These are phyloP conservation scores for Hassar affinis DNA, from an alignment of 2,113 vertebrate genomes.

Conservation along the genomic window DNA sequence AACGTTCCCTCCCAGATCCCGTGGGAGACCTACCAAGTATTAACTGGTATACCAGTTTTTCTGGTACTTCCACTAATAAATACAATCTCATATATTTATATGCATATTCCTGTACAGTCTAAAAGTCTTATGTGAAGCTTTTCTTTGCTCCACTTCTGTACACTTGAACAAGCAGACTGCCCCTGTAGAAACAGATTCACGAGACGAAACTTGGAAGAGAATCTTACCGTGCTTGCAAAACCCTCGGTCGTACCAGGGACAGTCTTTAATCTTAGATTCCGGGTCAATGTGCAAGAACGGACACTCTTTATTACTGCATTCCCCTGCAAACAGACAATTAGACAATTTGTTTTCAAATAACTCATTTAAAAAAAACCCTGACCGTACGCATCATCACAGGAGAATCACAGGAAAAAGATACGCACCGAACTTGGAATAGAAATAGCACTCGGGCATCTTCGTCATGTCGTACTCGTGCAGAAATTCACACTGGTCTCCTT, in stretches of 20 bases:
- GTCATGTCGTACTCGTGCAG: slow-evolving; percentile 99
- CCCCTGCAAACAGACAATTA: slow-evolving; percentile 72
- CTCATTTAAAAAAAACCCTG: not conserved
- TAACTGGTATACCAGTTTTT: no score
- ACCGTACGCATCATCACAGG: not conserved
- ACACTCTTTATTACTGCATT: slow-evolving; percentile 99
- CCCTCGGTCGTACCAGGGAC: slow-evolving; percentile 97
- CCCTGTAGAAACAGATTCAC: no score
- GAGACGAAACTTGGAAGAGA: not conserved
- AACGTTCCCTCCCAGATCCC: no score
- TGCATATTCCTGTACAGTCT: not conserved
- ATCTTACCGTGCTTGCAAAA: slow-evolving; percentile 97
- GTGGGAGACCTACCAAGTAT: no score
- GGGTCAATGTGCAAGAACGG: slow-evolving; percentile 98
- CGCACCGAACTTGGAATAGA: slow-evolving; percentile 98
- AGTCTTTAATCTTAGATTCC: slow-evolving; percentile 99
- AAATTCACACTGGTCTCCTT: slow-evolving; percentile 98
- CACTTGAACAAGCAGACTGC: not conserved
- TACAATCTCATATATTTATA: no score
- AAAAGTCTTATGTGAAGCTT: no score
- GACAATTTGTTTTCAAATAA: not conserved
- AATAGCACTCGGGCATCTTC: slow-evolving; percentile 99
- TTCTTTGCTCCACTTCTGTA: not conserved
- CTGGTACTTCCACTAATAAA: no score
- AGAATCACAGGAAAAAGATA: not conserved